phyloP scores from a whole-genome alignment of 2,797 vertebrate genomes.

The Urophycis tenuis region DNA sequence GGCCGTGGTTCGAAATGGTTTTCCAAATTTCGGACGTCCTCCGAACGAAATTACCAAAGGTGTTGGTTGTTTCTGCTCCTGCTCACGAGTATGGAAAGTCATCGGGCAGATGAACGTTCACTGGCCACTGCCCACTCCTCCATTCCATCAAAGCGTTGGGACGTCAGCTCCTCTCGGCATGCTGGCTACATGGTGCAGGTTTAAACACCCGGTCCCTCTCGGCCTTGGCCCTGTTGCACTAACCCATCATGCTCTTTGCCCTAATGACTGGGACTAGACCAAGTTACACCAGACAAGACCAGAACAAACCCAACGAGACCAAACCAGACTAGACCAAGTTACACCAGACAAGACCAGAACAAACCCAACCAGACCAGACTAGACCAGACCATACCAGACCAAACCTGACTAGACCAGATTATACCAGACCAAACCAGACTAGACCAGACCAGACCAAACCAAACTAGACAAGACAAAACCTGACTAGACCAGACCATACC shows the following conservation, averaged over 20 bases:
- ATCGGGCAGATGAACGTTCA: background rate
- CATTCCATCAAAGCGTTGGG: background rate
- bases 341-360: too few species aligned
- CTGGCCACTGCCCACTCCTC: background rate
- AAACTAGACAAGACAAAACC: background rate
- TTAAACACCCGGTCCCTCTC: background rate
- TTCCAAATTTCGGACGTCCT: background rate
- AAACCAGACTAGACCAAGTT: background rate
- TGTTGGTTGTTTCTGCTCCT: background rate
- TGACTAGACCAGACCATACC: too few species aligned
- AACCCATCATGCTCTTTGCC: constrained; percentile 80
- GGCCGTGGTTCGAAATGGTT: background rate
- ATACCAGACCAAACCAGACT: too few species aligned
- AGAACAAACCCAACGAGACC: background rate
- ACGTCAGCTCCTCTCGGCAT: background rate
- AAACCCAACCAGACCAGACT: background rate
- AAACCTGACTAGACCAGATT: too few species aligned
- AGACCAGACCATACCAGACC: background rate
- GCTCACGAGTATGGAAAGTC: too few species aligned
- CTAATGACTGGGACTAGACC: constrained; percentile 19
- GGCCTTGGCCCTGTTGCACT: constrained; percentile 72
- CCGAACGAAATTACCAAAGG: background rate
- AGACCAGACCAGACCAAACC: too few species aligned
- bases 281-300: constrained; percentile 1
- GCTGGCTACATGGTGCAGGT: background rate